Base-by-base conservation (phyloP, 1,140 invertebrate species). In the Scaptodrosophila lebanonensis region DNA sequence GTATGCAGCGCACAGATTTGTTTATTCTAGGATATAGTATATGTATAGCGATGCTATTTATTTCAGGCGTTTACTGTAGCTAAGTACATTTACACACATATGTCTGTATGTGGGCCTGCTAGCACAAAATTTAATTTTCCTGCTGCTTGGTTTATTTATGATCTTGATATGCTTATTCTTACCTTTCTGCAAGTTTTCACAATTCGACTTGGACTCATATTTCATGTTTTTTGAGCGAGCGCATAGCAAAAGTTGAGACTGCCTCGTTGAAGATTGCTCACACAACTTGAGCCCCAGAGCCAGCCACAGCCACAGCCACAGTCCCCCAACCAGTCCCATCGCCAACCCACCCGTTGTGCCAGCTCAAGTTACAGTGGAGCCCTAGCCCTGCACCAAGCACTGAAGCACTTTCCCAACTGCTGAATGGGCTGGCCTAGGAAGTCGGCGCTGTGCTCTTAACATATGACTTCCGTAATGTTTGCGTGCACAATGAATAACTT, bases 401-500 rank as follows among this genome's bases (percentile, higher is more conserved):
- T n/a, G n/a, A n/a, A n/a, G n/a, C n/a, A n/a, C n/a, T n/a, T n/a
- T n/a, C 29, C 36, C 40, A 25, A 35, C 35, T 49, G 18, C 61
- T 45, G 49, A n/a, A n/a, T n/a, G n/a, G n/a, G n/a, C 22, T 25
- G 22, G 22, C 22, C 3, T 8, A 25, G 32, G 3, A n/a, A n/a
- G n/a, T n/a, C n/a, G 57, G 57, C 67, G 45, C 40, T 44, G 69
- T 57, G 65, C 75, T 65, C 61, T 75, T 75, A 82, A 82, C 75
- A 83, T 82, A 82, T 82, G 75, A 82, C 75, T 82, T 82, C 75
- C 75, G 75, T 82, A 82, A 82, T 82, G 76, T 82, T 82, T 82
- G 75, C 75, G 76, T 82, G 75, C 76, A 83, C 75, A 82, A 82
- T 82, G 75, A 82, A 82, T 82, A 82, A 82, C 75, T 70, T 40